Percentiles rank a stretch among this genome's conserved stretches.
These are phyloP conservation scores for Flexamia atlantica DNA, from an alignment of 2,888 invertebrate genomes.

Conservation along the genomic window DNA sequence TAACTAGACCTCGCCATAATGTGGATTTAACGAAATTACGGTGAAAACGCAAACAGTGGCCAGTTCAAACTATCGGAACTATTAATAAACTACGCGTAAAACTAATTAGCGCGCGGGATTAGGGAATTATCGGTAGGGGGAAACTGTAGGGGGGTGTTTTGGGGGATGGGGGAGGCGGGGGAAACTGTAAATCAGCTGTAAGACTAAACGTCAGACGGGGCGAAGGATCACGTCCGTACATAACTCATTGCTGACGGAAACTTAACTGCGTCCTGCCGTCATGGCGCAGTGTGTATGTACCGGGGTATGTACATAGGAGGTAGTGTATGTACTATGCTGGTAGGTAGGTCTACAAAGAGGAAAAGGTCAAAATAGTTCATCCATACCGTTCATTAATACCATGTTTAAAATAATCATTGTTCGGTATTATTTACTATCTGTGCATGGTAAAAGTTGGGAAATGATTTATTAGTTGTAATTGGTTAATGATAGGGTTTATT, in stretches of 20 bases:
- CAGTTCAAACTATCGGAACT: constrained; percentile 7
- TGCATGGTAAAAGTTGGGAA: too few species aligned
- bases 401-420: too few species aligned
- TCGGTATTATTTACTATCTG: too few species aligned
- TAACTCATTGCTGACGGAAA: constrained; percentile 45
- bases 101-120: constrained; percentile 35
- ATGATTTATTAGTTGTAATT: too few species aligned
- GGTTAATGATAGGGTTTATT: too few species aligned
- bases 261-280: constrained; percentile 28
- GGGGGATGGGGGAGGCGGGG: constrained; percentile 62
- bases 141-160: constrained; percentile 31
- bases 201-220: constrained; percentile 48
- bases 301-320: too few species aligned
- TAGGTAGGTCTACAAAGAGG: too few species aligned
- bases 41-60: constrained; percentile 34
- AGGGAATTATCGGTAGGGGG: constrained; percentile 13
- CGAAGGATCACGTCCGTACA: constrained; percentile 44
- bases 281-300: neutral
- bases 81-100: constrained; percentile 42
- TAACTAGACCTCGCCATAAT: constrained; percentile 30
- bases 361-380: too few species aligned
- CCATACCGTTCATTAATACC: too few species aligned
- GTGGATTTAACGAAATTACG: constrained; percentile 36
- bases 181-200: constrained; percentile 61
- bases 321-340: too few species aligned